phyloP scores from a whole-genome alignment of 2,888 invertebrate genomes.

The Maniola hyperantus region DNA sequence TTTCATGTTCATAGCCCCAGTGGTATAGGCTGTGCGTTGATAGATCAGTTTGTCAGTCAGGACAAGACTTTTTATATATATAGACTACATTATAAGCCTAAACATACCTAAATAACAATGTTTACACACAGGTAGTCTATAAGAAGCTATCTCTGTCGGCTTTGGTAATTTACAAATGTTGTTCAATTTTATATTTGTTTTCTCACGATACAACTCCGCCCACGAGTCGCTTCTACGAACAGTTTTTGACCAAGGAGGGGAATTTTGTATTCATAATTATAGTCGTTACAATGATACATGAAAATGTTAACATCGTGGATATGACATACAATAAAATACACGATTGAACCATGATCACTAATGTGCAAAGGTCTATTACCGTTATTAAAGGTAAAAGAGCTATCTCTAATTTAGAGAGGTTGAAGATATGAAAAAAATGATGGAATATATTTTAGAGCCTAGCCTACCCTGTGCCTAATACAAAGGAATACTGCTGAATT shows the following conservation, averaged over 20 bases:
- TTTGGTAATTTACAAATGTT: conserved; percentile 38
- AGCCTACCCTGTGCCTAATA: too few relatives aligned
- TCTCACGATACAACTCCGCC: conserved; percentile 71
- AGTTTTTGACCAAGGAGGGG: conserved; percentile 67
- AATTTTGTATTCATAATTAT: conserved; percentile 68
- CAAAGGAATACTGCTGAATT: too few relatives aligned
- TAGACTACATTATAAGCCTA: background rate
- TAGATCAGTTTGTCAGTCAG: too few relatives aligned
- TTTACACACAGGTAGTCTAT: conserved; percentile 11
- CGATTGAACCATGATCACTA: too few relatives aligned
- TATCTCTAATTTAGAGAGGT: too few relatives aligned
- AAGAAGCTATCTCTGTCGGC: conserved; percentile 12
- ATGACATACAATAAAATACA: background rate
- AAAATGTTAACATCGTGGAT: conserved; percentile 53
- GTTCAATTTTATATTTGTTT: conserved; percentile 65
- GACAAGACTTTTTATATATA: too few relatives aligned
- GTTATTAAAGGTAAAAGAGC: too few relatives aligned
- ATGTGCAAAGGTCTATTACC: too few relatives aligned
- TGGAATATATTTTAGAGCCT: too few relatives aligned
- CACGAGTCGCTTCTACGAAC: conserved; percentile 67
- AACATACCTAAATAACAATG: conserved; percentile 5
- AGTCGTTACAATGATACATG: conserved; percentile 56
- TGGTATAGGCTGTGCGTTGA: too few relatives aligned
- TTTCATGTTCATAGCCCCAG: too few relatives aligned
- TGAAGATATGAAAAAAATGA: too few relatives aligned